Base-by-base conservation (phyloP, 2,888 invertebrate genomes). In the Amphimallon solstitiale region DNA sequence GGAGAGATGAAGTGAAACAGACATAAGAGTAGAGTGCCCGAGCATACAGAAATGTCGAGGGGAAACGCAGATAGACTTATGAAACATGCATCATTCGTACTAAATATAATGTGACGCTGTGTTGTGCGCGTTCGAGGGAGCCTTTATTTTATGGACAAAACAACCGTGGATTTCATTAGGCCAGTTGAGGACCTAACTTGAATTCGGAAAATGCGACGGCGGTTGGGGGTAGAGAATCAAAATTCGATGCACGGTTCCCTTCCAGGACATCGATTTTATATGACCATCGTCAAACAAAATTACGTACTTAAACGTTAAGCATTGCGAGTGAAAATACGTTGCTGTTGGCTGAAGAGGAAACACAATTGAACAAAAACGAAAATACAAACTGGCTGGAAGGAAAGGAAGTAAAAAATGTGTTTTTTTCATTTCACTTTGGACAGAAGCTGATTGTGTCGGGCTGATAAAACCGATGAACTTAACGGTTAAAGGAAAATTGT, bases 231-330 rank as follows among this genome's bases (percentile, higher is more conserved):
- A 43, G 6, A 14, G 40, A 40, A 54, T 54, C 54, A 56, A 62
- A 52, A 72, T 72, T 73, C 72, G 51, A 37, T 67, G 68, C 71
- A 71, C 73, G 70, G 64, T 49, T 65, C 51, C 46, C 59, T 60
- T 70, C 68, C 68, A 51, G 68, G 69, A 74, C 72, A 76, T 76
- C 75, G 74, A 74, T 75, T 75, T 74, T 73, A 73, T 74, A 75
- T 74, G 74, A 72, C 71, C 74, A 65, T 71, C 73, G 68, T 72
- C 73, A 73, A 73, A 71, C 70, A 69, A 73, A 73, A 74, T 74
- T 73, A 67, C 72, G 68, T 70, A 69, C 72, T 73, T 71, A 70
- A 71, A 68, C 63, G 67, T 65, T 69, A 69, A 69, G 68, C 65
- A 68, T 59, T 17, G 60, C 59, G 19, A 63, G 63, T 66, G 66